These are phyloP conservation scores for Venustoraphidia nigricollis DNA, from an alignment of 2,888 invertebrate genomes.

Conservation along the genomic window DNA sequence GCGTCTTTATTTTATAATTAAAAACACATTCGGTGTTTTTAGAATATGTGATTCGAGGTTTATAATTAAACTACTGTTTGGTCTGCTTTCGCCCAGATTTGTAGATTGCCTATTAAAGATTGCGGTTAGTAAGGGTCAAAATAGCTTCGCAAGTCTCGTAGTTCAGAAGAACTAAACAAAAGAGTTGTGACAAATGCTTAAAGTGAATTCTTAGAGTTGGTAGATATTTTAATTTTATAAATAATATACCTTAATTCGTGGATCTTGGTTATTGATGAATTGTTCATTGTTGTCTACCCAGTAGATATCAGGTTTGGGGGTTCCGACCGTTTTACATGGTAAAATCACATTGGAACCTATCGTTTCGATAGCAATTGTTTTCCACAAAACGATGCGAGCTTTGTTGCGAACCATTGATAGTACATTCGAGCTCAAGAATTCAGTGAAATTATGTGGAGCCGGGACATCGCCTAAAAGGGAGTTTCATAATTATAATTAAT, in stretches of 20 bases:
- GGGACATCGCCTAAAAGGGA: background rate
- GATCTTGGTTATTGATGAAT: conserved; percentile 32
- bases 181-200: too few relatives aligned
- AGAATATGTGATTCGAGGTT: too few relatives aligned
- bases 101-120: too few relatives aligned
- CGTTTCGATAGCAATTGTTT: conserved; percentile 17
- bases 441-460: conserved; percentile 4
- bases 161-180: too few relatives aligned
- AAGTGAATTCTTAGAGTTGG: background rate
- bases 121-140: too few relatives aligned
- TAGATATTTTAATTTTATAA: background rate
- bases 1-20: background rate
- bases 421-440: conserved; percentile 5
- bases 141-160: too few relatives aligned
- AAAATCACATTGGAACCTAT: conserved; percentile 35
- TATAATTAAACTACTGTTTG: too few relatives aligned
- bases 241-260: conserved; percentile 30
- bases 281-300: conserved; percentile 49
- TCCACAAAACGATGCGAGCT: conserved; percentile 16
- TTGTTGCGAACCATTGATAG: conserved; percentile 4
- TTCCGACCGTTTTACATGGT: conserved; percentile 53
- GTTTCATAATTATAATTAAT: too few relatives aligned
- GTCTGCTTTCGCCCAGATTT: too few relatives aligned
- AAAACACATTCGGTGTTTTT: background rate
- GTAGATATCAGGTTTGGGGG: conserved; percentile 41